phyloP scores from a whole-genome alignment of 92 coral and sea anemone genomes.

The Muricea muricata region DNA sequence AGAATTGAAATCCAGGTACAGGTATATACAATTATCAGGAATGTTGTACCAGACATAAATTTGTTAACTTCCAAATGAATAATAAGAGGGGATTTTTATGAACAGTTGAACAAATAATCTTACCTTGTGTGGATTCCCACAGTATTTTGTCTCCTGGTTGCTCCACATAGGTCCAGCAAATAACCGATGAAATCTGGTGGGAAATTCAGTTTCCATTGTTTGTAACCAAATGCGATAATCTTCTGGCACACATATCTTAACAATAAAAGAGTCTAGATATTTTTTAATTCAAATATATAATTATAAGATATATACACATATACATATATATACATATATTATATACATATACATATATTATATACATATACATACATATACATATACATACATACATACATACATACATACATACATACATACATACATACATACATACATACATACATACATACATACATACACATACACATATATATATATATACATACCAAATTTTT shows the following conservation, averaged over 20 bases:
- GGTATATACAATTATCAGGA: not conserved
- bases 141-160: constrained; percentile 5
- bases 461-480: too few relatives aligned
- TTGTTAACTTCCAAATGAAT: too few relatives aligned
- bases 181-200: constrained; percentile 46
- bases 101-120: too few relatives aligned
- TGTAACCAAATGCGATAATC: constrained; percentile 44
- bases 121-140: not conserved
- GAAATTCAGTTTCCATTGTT: constrained; percentile 66
- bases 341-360: too few relatives aligned
- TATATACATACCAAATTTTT: too few relatives aligned
- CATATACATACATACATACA: too few relatives aligned
- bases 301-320: not conserved
- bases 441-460: too few relatives aligned
- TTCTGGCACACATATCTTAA: constrained; percentile 43
- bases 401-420: too few relatives aligned
- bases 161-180: constrained; percentile 73
- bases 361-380: not conserved
- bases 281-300: not conserved
- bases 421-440: not conserved
- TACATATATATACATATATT: not conserved
- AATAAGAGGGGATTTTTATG: too few relatives aligned
- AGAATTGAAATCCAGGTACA: not conserved
- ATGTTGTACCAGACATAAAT: too few relatives aligned
- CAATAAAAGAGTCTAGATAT: not conserved